Evolutionary conservation across 2,888 invertebrate genomes (phyloP).

Genomic region (Meteorus cinctellus): DNA sequence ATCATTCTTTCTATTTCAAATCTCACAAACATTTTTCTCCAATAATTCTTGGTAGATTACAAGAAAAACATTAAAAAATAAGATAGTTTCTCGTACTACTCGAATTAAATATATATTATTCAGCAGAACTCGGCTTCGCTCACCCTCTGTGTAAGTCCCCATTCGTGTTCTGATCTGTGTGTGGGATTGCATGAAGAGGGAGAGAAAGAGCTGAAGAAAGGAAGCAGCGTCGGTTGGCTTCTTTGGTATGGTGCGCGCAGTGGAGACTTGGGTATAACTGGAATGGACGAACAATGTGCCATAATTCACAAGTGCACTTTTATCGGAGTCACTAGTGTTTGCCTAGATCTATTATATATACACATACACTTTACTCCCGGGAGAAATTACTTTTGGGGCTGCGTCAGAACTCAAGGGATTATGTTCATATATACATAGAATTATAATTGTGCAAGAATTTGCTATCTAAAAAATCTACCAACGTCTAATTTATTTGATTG

Average conservation of each 20-base stretch:
- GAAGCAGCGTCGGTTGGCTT: constrained; percentile 54
- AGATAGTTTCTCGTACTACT: no score
- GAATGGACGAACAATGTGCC: constrained; percentile 62
- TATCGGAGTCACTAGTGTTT: constrained; percentile 40
- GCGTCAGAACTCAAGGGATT: neutral
- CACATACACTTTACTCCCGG: constrained; percentile 5
- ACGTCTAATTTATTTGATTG: no score
- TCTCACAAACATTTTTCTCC: no score
- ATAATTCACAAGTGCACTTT: constrained; percentile 58
- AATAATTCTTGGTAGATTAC: no score
- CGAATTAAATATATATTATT: no score
- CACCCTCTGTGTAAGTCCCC: no score
- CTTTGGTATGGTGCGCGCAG: constrained; percentile 51
- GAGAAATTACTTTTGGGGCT: constrained; percentile 15
- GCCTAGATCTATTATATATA: neutral
- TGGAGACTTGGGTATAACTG: constrained; percentile 37
- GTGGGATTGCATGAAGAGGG: neutral
- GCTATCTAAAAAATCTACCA: no score
- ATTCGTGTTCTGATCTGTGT: constrained; percentile 4
- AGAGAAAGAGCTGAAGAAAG: constrained; percentile 38
- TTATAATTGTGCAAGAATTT: neutral
- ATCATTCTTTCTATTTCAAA: no score
- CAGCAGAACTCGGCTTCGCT: no score
- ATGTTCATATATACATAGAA: neutral
- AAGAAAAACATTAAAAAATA: no score